phyloP scores from a whole-genome alignment of 2,797 vertebrate genomes.

The Corythornis leucogaster region DNA sequence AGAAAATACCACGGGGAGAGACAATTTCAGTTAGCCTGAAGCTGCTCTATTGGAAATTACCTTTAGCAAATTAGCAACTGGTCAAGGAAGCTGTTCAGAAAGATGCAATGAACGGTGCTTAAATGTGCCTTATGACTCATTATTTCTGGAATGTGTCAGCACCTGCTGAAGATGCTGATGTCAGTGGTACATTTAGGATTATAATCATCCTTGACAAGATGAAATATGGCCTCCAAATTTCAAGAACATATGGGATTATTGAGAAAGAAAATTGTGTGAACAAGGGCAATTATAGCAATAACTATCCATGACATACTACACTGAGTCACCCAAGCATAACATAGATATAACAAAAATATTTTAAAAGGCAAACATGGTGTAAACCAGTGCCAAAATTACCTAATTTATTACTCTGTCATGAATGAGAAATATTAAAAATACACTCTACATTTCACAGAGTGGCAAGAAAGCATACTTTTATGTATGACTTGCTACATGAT shows the following conservation, averaged over 20 bases:
- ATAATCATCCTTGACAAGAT: conserved; percentile 55
- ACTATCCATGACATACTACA: conserved; percentile 36
- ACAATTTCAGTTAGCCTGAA: not conserved
- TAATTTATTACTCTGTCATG: conserved; percentile 52
- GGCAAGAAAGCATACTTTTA: not conserved
- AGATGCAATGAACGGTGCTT: not conserved
- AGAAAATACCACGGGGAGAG: not conserved
- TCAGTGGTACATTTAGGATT: not conserved
- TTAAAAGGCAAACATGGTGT: conserved; percentile 62
- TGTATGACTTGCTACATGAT: not conserved
- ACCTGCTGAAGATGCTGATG: not conserved
- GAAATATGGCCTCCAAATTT: conserved; percentile 48
- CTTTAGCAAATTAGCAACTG: not conserved
- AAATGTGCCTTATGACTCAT: not conserved
- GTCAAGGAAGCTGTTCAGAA: not conserved
- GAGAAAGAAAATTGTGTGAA: conserved; percentile 69
- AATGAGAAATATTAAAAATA: conserved; percentile 29
- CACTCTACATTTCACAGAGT: not conserved
- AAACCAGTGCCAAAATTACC: conserved; percentile 38
- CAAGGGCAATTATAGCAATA: conserved; percentile 68
- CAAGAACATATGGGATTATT: conserved; percentile 62
- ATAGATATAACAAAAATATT: conserved; percentile 57
- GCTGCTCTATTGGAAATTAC: not conserved
- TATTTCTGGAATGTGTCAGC: not conserved
- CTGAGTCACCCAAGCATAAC: conserved; percentile 26